These are phyloP conservation scores for Laothoe populi DNA, from an alignment of 2,888 invertebrate genomes.

Conservation along the genomic window DNA sequence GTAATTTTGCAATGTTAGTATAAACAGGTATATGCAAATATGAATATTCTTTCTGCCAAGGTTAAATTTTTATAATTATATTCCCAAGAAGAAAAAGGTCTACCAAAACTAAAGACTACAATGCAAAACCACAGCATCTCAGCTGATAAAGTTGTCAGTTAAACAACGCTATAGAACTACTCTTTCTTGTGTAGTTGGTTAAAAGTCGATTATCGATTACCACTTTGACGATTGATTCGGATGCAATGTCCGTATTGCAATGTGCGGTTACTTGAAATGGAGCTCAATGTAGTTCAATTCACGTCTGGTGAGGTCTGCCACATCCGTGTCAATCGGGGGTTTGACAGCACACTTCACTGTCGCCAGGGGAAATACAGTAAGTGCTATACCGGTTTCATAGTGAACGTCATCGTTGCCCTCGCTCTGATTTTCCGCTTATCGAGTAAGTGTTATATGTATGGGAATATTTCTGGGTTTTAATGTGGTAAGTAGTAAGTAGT, in stretches of 20 bases:
- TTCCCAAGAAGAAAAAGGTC: too few species aligned
- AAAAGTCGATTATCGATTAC: neutral
- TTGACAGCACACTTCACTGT: constrained; percentile 34
- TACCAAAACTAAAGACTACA: too few species aligned
- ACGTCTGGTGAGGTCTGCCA: constrained; percentile 32
- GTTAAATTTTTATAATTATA: too few species aligned
- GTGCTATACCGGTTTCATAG: constrained; percentile 42
- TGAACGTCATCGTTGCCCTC: constrained; percentile 28
- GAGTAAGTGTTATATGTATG: neutral
- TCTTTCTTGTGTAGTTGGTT: too few species aligned
- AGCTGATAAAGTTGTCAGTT: too few species aligned
- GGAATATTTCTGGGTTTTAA: neutral
- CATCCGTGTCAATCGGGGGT: constrained; percentile 42
- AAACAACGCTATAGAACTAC: too few species aligned
- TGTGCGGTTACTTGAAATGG: neutral
- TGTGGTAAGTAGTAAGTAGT: too few species aligned
- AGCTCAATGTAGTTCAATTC: neutral
- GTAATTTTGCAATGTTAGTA: too few species aligned
- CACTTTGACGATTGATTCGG: constrained; percentile 5
- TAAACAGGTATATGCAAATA: too few species aligned
- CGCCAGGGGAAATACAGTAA: constrained; percentile 47
- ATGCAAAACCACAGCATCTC: too few species aligned
- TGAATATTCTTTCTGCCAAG: too few species aligned
- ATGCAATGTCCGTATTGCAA: neutral
- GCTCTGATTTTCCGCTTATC: constrained; percentile 11